Percentiles rank a stretch among this genome's conserved stretches.
phyloP scores from a whole-genome alignment of 2,797 vertebrate species.

The Microctenopoma lineatum region DNA sequence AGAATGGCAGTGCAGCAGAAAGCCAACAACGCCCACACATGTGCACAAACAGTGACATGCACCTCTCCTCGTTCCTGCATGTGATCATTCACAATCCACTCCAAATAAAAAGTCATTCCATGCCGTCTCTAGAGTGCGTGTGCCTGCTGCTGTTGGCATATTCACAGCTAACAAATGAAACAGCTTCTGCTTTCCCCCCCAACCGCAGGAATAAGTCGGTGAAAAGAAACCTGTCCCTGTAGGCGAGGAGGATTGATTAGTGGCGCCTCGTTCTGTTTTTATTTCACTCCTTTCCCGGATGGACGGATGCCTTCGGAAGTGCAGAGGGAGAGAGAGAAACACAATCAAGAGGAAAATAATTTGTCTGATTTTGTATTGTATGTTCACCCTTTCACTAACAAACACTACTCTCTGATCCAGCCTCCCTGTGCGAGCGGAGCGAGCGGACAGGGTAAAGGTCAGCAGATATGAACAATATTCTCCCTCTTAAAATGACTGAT shows the following conservation, averaged over 20 bases:
- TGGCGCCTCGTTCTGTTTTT: conserved; percentile 47
- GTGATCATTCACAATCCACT: conserved; percentile 33
- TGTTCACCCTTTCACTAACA: conserved; percentile 12
- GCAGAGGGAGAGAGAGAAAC: background rate
- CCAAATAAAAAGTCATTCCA: conserved; percentile 35
- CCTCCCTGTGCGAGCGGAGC: conserved; percentile 11
- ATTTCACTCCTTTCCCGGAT: conserved; percentile 44
- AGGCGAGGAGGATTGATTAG: conserved; percentile 52
- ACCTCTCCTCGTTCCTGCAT: conserved; percentile 18
- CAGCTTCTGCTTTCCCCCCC: conserved; percentile 18
- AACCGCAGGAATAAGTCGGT: conserved; percentile 44
- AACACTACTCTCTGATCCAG: conserved; percentile 8
- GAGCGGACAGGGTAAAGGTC: conserved; percentile 30
- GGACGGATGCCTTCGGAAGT: conserved; percentile 33
- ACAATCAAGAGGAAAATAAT: conserved; percentile 6
- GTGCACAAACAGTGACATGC: conserved; percentile 10
- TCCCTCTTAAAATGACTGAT: conserved; percentile 42
- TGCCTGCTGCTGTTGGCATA: conserved; percentile 50
- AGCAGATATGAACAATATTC: conserved; percentile 21
- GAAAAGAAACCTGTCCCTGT: conserved; percentile 51
- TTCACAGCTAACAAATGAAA: conserved; percentile 64
- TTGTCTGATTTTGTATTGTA: conserved; percentile 2
- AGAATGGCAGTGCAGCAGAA: background rate
- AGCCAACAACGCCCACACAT: conserved; percentile 8
- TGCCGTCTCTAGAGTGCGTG: conserved; percentile 34